Evolutionary conservation across 1,140 invertebrate genomes (phyloP), one percentile per base, ranked within the genome.

Genomic region (Bacillus rossius): DNA sequence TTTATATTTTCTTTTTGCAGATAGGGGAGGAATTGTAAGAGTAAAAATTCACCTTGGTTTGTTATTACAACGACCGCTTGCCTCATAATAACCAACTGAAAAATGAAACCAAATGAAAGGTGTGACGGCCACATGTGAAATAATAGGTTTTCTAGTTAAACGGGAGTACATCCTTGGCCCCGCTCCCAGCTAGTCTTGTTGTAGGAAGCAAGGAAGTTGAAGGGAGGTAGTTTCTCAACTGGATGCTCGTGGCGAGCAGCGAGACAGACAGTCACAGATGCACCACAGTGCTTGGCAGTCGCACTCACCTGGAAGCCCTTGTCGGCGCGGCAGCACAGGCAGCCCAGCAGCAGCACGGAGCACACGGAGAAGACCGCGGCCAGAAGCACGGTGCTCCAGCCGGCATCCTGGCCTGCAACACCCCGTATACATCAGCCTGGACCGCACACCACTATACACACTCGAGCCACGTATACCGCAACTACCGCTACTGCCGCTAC

Each of bases 291-390:
- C n/a, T n/a, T 13, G 10, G 38, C 10, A 10, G n/a, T 40, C 10
- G 38, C 29, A 4, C 16, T 50, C 45, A 55, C 53, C 41, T 55
- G 19, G 19, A 55, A 55, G 40, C 53, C 53, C 25, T 55, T 55
- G 13, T 45, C 45, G 13, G n/a, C 1, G 4, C 53, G 53, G 19
- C 53, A 55, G 19, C 53, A 55, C 19, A 55, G 40, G 40, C 53
- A 55, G 3, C 53, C 53, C 22, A 55, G 1, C 14, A 55, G 17
- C 37, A 55, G 1, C n/a, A 43, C 19, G 43, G 17, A 45, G 8
- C 17, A 19, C 4, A 23, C 43, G 17, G 43, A 23, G 43, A 19
- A 45, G 8, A 23, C 43, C 14, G 43, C 17, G 5, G 22, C 43
- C 22, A 23, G 5, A 5, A 23, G 22, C 43, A 23, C 5, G 5